Base-by-base conservation (phyloP, 2,797 vertebrate genomes). In the Monodelphis domestica region DNA sequence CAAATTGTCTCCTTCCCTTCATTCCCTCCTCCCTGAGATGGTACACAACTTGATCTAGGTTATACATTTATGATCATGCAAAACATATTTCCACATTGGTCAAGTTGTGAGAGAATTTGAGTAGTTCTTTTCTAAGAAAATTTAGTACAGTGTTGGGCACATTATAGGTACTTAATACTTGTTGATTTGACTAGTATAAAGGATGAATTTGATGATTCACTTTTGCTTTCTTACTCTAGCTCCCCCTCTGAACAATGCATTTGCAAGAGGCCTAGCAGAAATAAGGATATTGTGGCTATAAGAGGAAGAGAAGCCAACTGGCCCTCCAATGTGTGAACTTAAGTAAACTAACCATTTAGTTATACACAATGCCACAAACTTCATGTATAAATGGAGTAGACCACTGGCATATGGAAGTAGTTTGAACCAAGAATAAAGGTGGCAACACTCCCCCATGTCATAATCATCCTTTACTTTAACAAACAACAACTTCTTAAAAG, bases 261-360 rank as follows among this genome's bases (percentile, higher is more conserved):
- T 30, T 59, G 88, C 10, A 52, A 90, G 56, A 90, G 11, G 17
- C 21, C 50, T 63, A 89, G 33, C 11, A 90, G 56, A 90, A 52
- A 15, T 90, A 90, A 90, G 56, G 56, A 52, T 63, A 57, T 15
- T 50, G 45, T 90, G 29, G 56, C 17, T 30, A 33, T 5, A 45
- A 57, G 15, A 45, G 90, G 12, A 57, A 17, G 52, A 90, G 52
- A 63, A 59, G 33, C 17, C 59, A 63, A 33, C 33, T 63, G 33
- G 24, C 33, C 33, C 59, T 63, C 33, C 30, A 63, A 63, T 14
- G 33, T 5, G n/a, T n/a, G 87, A 95, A 94, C 3, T 90, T 15
- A 63, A 92, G 88, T n/a, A 51, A 91, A 89, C 29, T 91, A 92
- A 91, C 33, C 51, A 95, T 33, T 90, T 5, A 87, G 26, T 33